Conservation (phyloP, 2,797 vertebrate species). For the Xyrichtys novacula region DNA sequence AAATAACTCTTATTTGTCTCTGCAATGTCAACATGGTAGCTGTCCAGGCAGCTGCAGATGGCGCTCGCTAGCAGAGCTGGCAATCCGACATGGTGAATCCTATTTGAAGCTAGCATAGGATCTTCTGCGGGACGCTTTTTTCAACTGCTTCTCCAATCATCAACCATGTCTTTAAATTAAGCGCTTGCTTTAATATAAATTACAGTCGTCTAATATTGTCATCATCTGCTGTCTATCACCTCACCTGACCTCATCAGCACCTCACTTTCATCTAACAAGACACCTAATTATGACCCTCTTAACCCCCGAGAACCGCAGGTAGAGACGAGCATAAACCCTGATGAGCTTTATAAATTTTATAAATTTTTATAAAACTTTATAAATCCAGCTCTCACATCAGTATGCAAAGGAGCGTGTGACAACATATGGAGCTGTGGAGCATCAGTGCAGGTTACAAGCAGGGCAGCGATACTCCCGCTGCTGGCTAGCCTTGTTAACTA, state of each 20-base stretch:
- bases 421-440: conserved; percentile 21
- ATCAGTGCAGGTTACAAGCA: conserved; percentile 31
- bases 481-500: conserved; percentile 57
- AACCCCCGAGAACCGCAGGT: not conserved
- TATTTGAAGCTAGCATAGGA: too few species aligned
- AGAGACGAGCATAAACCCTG: conserved; percentile 6
- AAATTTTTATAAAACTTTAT: too few species aligned
- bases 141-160: too few species aligned
- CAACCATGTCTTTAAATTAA: too few species aligned
- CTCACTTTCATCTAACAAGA: conserved; percentile 12
- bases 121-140: too few species aligned
- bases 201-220: conserved; percentile 19
- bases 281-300: conserved; percentile 5
- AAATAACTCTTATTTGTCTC: too few species aligned
- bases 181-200: too few species aligned
- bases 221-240: not conserved
- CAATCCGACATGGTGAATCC: too few species aligned
- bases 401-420: conserved; percentile 10
- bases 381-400: conserved; percentile 6
- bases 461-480: conserved; percentile 39
- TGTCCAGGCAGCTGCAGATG: too few species aligned
- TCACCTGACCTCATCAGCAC: conserved; percentile 8
- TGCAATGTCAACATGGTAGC: too few species aligned
- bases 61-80: too few species aligned
- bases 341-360: too few species aligned